phyloP scores from a whole-genome alignment of 2,888 invertebrate genomes.

The Sclerodermus sp. region DNA sequence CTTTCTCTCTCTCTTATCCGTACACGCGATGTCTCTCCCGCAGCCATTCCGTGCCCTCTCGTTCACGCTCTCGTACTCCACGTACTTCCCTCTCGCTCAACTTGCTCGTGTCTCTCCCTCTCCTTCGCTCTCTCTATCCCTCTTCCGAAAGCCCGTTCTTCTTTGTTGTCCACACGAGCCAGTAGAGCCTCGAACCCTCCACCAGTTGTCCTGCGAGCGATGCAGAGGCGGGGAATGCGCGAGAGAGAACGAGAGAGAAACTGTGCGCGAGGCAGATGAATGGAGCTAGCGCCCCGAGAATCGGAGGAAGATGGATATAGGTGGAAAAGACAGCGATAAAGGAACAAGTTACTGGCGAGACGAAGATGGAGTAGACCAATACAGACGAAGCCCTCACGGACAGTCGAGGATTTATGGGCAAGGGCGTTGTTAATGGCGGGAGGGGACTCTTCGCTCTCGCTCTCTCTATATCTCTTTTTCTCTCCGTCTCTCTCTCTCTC shows the following conservation, averaged over 20 bases:
- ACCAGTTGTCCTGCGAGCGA: constrained; percentile 30
- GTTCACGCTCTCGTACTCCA: constrained; percentile 24
- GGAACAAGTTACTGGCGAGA: constrained; percentile 11
- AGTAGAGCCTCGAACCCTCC: constrained; percentile 17
- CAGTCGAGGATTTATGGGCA: constrained; percentile 55
- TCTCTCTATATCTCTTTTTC: neutral
- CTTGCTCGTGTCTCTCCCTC: too few species aligned
- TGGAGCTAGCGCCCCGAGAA: constrained; percentile 9
- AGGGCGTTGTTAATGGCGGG: constrained; percentile 57
- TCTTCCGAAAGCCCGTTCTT: constrained; percentile 8
- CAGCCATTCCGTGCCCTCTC: constrained; percentile 9
- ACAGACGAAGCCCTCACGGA: constrained; percentile 31
- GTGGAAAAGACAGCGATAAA: constrained; percentile 15
- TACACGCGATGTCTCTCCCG: neutral
- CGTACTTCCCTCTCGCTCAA: constrained; percentile 24
- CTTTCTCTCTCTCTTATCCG: constrained; percentile 12
- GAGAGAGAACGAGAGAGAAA: constrained; percentile 26
- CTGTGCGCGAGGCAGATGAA: constrained; percentile 20
- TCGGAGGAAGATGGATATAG: constrained; percentile 1
- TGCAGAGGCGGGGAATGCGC: constrained; percentile 40
- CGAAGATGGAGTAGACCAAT: constrained; percentile 31
- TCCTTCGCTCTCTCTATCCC: constrained; percentile 23
- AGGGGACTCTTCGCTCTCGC: constrained; percentile 33
- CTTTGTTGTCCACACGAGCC: constrained; percentile 6
- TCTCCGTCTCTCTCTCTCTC: constrained; percentile 16